phyloP scores from a whole-genome alignment of 2,797 vertebrate genomes.

The Darevskia mixta region DNA sequence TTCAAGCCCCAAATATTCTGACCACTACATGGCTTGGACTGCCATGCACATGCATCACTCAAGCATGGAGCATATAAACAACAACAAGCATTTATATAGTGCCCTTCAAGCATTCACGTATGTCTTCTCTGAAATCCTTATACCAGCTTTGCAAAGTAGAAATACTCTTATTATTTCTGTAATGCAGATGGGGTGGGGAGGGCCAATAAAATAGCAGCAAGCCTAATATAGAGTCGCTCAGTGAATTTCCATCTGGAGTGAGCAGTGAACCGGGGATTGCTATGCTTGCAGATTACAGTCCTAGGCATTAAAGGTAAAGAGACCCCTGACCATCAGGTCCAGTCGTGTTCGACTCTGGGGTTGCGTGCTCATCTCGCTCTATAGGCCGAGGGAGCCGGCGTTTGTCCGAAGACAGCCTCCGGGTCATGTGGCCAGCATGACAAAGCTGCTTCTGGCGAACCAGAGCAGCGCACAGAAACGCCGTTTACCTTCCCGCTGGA shows the following conservation, averaged over 20 bases:
- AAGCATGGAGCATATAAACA: neutral
- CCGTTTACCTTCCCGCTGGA: too few relatives aligned
- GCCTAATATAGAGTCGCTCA: neutral
- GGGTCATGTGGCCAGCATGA: too few relatives aligned
- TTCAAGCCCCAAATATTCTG: neutral
- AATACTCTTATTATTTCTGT: neutral
- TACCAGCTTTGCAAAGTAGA: neutral
- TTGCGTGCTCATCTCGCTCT: too few relatives aligned
- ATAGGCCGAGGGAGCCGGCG: too few relatives aligned
- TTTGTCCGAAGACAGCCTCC: too few relatives aligned
- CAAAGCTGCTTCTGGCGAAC: too few relatives aligned
- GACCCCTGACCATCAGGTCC: too few relatives aligned
- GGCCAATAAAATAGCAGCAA: neutral
- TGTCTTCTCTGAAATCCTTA: neutral
- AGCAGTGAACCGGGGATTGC: neutral
- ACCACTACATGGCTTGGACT: neutral
- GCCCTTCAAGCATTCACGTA: neutral
- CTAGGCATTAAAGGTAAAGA: too few relatives aligned
- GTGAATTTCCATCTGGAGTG: neutral
- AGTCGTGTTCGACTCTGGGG: too few relatives aligned
- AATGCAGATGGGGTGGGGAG: neutral
- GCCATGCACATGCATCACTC: neutral
- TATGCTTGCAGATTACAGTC: neutral
- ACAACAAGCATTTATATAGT: neutral
- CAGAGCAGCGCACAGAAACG: too few relatives aligned